Base-by-base conservation (phyloP, 2,888 invertebrate species). In the Melinaea marsaeus region DNA sequence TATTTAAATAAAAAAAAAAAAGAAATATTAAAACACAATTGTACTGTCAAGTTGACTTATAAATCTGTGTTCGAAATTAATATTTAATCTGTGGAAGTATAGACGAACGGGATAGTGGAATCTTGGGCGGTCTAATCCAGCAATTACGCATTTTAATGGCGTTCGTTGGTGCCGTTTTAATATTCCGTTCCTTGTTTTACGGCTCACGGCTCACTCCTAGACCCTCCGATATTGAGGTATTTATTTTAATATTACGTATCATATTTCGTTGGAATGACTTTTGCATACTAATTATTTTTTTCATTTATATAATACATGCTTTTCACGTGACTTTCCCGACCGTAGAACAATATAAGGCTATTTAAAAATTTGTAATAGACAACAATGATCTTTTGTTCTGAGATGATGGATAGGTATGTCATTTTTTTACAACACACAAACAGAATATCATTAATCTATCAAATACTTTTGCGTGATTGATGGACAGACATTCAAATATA, bases 101-200 rank as follows among this genome's bases (percentile, higher is more conserved):
- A 62, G 57, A 61, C 60, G 67, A 62, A 80, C 83, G 78, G 80
- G 84, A 84, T 83, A 83, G 82, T 80, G 88, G 86, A 89, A 88
- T 90, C 90, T 90, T 90, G 86, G 84, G 86, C 81, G 84, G 80
- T 80, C 81, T 90, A 90, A 90, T 89, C 90, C 85, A 84, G 86
- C 88, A 90, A 90, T 90, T 90, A 89, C 86, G 87, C 84, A 90
- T 89, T 90, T 90, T 90, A 89, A 90, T 90, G 86, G 87, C 84
- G 83, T 86, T 87, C 84, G 51, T 51, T 51, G 32, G 68, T 72
- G 78, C 80, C 85, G 80, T 90, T 90, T 90, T 90, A 90, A 89
- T 90, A 90, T 90, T 89, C 88, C 77, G 73, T 78, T 85, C 88
- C 89, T 85, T 84, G 88, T 88, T 90, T 88, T 86, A 88, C 84